Conservation (phyloP, 2,113 vertebrate genomes). For the Anolis carolinensis region DNA sequence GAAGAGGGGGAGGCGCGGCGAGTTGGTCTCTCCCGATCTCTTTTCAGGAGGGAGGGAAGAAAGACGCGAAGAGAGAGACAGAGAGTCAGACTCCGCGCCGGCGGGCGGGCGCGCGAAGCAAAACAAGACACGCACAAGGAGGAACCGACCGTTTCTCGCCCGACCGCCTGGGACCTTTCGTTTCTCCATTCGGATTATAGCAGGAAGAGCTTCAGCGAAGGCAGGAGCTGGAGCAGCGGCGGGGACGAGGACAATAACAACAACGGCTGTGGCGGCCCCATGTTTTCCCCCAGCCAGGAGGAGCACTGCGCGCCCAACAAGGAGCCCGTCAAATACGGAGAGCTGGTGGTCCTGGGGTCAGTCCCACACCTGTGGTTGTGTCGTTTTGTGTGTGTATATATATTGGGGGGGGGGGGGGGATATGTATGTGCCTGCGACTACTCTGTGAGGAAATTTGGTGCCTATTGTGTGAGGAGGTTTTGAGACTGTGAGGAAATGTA, state of each 20-base stretch:
- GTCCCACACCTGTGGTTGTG: conserved; percentile 49
- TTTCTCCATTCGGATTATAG: conserved; percentile 45
- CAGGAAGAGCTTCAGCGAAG: too few relatives aligned
- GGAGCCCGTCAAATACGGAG: conserved; percentile 94
- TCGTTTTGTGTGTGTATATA: too few relatives aligned
- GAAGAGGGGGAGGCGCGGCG: not conserved
- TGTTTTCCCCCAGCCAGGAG: conserved; percentile 92
- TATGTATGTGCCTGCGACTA: not conserved
- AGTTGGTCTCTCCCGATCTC: conserved; percentile 39
- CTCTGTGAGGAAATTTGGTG: too few relatives aligned
- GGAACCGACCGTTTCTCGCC: not conserved
- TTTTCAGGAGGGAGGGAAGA: not conserved
- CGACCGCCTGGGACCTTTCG: not conserved
- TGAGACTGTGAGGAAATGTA: too few relatives aligned
- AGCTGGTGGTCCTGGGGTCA: conserved; percentile 95
- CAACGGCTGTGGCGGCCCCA: conserved; percentile 72
- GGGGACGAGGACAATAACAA: conserved; percentile 58
- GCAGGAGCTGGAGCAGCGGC: conserved; percentile 44
- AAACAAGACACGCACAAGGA: not conserved
- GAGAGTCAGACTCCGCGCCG: not conserved
- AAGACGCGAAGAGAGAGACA: not conserved
- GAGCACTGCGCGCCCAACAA: conserved; percentile 90
- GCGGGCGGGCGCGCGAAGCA: conserved; percentile 13
- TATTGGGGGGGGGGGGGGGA: too few relatives aligned
- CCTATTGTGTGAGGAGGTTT: too few relatives aligned